Percentiles rank a stretch among this genome's conserved stretches.
Evolutionary conservation across 2,888 invertebrate species (phyloP).

Genomic region (Xestoiulus laeticollis): DNA sequence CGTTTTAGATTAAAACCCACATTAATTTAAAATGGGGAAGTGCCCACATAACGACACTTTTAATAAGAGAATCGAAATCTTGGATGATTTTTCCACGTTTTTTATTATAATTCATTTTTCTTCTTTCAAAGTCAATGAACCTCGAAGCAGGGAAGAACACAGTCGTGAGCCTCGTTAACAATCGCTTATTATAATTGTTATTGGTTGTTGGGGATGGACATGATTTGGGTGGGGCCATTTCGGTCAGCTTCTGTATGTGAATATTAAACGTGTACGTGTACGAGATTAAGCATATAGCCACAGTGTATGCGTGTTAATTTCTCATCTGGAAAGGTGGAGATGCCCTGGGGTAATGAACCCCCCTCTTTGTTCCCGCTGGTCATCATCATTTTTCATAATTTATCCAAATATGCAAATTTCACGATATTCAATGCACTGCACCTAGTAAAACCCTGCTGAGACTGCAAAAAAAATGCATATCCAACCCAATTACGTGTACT

Average conservation of each 20-base stretch:
- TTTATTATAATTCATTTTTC: background rate
- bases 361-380: background rate
- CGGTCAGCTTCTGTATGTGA: background rate
- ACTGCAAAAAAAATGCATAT: no score
- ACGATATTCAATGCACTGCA: no score
- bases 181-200: slow-evolving; percentile 24
- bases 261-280: background rate
- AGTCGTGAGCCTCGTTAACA: slow-evolving; percentile 30
- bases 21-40: background rate
- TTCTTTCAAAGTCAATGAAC: slow-evolving; percentile 23
- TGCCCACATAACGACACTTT: background rate
- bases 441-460: no score
- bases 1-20: background rate
- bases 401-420: background rate
- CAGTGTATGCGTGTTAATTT: background rate
- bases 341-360: background rate
- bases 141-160: background rate
- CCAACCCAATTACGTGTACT: no score
- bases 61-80: background rate
- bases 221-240: slow-evolving; percentile 10
- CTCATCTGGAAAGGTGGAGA: background rate
- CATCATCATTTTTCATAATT: background rate
- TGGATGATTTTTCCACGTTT: background rate
- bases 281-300: background rate
- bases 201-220: background rate